These are phyloP conservation scores for Smithornis capensis DNA, from an alignment of 2,113 vertebrate species.

Conservation along the genomic window DNA sequence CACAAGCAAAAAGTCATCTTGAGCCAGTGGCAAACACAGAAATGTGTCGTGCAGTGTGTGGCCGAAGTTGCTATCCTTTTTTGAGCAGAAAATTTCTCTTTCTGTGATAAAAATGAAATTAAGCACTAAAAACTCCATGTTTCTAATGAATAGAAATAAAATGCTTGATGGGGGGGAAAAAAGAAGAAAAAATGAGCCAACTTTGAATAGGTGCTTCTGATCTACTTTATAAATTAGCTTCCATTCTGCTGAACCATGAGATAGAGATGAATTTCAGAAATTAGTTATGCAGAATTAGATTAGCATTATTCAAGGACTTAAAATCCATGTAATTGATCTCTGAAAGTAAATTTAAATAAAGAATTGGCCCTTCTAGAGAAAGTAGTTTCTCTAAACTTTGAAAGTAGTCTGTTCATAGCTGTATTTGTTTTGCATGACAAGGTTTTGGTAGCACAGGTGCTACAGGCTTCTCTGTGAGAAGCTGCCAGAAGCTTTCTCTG, in stretches of 20 bases:
- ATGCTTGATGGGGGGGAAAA: not conserved
- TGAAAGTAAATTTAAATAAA: not conserved
- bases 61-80: not conserved
- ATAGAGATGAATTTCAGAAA: not conserved
- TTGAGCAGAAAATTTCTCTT: not conserved
- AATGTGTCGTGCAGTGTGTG: not conserved
- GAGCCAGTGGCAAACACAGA: not conserved
- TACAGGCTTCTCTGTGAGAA: not conserved
- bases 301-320: not conserved
- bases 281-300: not conserved
- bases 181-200: not conserved
- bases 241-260: not conserved
- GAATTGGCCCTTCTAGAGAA: not conserved
- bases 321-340: not conserved
- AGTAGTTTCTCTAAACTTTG: not conserved
- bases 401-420: not conserved
- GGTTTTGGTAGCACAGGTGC: too few species aligned
- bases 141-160: not conserved
- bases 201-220: not conserved
- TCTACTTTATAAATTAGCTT: not conserved
- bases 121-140: accelerated
- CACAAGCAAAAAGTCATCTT: not conserved
- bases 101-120: not conserved
- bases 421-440: not conserved
- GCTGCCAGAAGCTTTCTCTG: not conserved